Evolutionary conservation across 2,888 invertebrate genomes (phyloP).

Genomic region (Drosophila nr. perissopoda): DNA sequence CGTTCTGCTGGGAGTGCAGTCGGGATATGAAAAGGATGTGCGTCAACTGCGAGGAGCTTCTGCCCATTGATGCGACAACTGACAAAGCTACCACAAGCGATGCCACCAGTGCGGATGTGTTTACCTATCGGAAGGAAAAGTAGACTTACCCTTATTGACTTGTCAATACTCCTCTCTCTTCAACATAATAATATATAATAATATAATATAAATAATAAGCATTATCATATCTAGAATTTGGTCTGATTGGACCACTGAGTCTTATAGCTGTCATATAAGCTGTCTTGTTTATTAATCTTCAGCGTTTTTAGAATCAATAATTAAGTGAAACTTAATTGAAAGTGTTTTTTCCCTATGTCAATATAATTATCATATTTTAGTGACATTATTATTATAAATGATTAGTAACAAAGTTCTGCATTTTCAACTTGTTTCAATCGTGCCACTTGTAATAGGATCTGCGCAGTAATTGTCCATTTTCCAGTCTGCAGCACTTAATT

Average conservation of each 20-base stretch:
- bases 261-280: background rate
- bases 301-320: background rate
- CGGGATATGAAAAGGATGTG: slow-evolving; percentile 38
- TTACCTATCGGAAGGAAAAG: slow-evolving; percentile 12
- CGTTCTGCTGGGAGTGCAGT: slow-evolving; percentile 61
- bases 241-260: background rate
- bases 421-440: background rate
- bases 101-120: background rate
- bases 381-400: background rate
- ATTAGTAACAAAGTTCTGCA: background rate
- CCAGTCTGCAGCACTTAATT: slow-evolving; percentile 67
- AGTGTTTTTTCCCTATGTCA: too few relatives aligned
- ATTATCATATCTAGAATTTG: background rate
- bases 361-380: background rate
- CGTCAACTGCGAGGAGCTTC: slow-evolving; percentile 38
- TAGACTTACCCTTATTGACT: background rate
- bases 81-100: background rate
- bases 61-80: background rate
- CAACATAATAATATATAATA: background rate
- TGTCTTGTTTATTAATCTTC: background rate
- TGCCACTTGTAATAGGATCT: slow-evolving; percentile 44
- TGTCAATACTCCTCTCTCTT: background rate
- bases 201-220: background rate
- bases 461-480: slow-evolving; percentile 61
- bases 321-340: background rate